A percentile compares a stretch with the other conserved stretches of the same genome.
Evolutionary conservation across 2,888 invertebrate genomes (phyloP).

Genomic region (Agrochola lota): DNA sequence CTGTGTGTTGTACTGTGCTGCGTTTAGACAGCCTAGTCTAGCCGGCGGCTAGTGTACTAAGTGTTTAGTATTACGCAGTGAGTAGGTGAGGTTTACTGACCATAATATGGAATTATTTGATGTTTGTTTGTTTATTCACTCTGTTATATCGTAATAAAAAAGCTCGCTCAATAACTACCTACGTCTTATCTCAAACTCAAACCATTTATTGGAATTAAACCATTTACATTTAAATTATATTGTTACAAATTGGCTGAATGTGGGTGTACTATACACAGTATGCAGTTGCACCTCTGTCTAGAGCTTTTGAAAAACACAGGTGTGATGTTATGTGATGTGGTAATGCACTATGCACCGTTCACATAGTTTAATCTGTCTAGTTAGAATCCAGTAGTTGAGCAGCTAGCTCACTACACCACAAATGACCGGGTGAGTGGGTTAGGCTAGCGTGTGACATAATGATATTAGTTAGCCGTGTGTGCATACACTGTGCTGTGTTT

Average conservation of each 20-base stretch:
- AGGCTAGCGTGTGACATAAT: conserved; percentile 44
- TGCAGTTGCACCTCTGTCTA: background rate
- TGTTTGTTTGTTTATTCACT: background rate
- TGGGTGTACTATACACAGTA: too few relatives aligned
- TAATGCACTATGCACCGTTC: conserved; percentile 35
- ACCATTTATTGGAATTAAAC: too few relatives aligned
- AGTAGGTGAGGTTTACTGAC: background rate
- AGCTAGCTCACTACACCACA: conserved; percentile 17
- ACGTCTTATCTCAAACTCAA: too few relatives aligned
- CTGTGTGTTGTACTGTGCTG: conserved; percentile 68
- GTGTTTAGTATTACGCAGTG: background rate
- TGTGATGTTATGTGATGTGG: background rate
- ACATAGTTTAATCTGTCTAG: conserved; percentile 10
- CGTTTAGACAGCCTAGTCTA: conserved; percentile 64
- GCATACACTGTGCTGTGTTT: conserved; percentile 44
- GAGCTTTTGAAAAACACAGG: background rate
- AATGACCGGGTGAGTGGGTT: conserved; percentile 48
- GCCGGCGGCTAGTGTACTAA: conserved; percentile 20
- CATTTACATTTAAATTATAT: too few relatives aligned
- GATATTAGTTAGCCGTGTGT: conserved; percentile 45
- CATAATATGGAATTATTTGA: background rate
- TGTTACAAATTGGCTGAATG: too few relatives aligned
- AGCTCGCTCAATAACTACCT: background rate
- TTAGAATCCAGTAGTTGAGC: conserved; percentile 9
- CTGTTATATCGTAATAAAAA: background rate